Conservation (phyloP, 2,888 invertebrate species). For the Tachystola acroxantha region DNA sequence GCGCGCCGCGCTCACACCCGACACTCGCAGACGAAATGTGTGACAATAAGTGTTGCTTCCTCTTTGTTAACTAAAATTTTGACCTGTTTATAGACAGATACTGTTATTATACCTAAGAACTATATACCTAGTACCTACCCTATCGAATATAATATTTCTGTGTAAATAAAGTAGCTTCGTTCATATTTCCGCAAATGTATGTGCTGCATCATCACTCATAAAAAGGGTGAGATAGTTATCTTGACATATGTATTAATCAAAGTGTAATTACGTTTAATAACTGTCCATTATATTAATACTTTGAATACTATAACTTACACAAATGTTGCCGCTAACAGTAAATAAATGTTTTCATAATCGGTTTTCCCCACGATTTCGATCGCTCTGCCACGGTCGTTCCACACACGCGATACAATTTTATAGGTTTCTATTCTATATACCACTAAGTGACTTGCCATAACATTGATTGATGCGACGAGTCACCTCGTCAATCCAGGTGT, state of each 20-base stretch:
- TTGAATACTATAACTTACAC: background rate
- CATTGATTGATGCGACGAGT: conserved; percentile 11
- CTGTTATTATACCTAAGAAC: conserved; percentile 16
- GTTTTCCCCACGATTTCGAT: conserved; percentile 27
- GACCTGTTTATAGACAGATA: conserved; percentile 39
- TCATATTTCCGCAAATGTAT: conserved; percentile 25
- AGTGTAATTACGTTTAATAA: background rate
- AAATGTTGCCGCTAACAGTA: conserved; percentile 5
- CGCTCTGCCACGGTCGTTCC: conserved; percentile 21
- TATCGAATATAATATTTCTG: conserved; percentile 21
- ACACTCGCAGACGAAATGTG: conserved; percentile 66
- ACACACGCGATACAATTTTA: conserved; percentile 40
- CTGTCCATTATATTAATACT: background rate
- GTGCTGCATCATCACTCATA: conserved; percentile 18
- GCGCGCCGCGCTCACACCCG: conserved; percentile 39
- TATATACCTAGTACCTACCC: conserved; percentile 2
- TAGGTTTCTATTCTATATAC: background rate
- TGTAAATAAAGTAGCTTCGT: conserved; percentile 24
- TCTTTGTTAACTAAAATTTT: conserved; percentile 59
- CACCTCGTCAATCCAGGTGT: conserved; percentile 1
- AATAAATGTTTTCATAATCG: conserved; percentile 13
- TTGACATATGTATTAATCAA: background rate
- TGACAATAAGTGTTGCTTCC: conserved; percentile 78
- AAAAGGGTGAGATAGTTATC: conserved; percentile 32
- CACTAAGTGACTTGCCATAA: conserved; percentile 11